Evolutionary conservation across 2,888 invertebrate genomes (phyloP).

Genomic region (Acleris cristana): DNA sequence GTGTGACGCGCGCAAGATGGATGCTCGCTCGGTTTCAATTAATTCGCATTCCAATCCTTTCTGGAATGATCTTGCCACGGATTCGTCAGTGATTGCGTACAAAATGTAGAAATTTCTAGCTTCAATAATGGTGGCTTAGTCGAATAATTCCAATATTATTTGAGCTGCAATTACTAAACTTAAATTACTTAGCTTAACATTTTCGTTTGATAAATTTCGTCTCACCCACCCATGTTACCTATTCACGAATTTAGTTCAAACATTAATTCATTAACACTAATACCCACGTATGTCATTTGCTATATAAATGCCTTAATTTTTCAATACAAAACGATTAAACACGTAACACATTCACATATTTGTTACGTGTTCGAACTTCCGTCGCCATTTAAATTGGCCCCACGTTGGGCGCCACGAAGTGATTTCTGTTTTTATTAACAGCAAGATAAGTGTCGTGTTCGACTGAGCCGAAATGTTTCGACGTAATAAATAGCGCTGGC

Average conservation of each 20-base stretch:
- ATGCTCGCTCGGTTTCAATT: conserved; percentile 20
- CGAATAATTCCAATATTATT: too few species aligned
- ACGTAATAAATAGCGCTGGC: conserved; percentile 27
- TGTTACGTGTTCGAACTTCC: too few species aligned
- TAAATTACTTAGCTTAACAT: too few species aligned
- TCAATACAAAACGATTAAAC: conserved; percentile 5
- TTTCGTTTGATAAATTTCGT: too few species aligned
- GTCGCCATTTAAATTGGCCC: conserved; percentile 13
- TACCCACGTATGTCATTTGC: too few species aligned
- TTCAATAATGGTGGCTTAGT: neutral
- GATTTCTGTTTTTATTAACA: conserved; percentile 25
- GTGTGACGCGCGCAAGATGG: conserved; percentile 14
- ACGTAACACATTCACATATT: neutral
- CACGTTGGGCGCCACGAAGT: conserved; percentile 28
- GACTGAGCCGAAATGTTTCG: conserved; percentile 23
- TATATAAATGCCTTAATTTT: neutral
- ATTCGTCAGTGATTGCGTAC: conserved; percentile 16
- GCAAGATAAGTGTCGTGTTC: conserved; percentile 20
- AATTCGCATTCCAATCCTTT: conserved; percentile 22
- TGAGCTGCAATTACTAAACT: too few species aligned
- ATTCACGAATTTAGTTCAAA: too few species aligned
- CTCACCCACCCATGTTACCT: too few species aligned
- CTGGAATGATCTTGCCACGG: conserved; percentile 14
- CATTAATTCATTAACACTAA: too few species aligned
- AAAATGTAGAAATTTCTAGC: neutral